Percentiles rank a stretch among this genome's conserved stretches.
phyloP scores from a whole-genome alignment of 2,113 vertebrate genomes.

The Vulpes vulpes region DNA sequence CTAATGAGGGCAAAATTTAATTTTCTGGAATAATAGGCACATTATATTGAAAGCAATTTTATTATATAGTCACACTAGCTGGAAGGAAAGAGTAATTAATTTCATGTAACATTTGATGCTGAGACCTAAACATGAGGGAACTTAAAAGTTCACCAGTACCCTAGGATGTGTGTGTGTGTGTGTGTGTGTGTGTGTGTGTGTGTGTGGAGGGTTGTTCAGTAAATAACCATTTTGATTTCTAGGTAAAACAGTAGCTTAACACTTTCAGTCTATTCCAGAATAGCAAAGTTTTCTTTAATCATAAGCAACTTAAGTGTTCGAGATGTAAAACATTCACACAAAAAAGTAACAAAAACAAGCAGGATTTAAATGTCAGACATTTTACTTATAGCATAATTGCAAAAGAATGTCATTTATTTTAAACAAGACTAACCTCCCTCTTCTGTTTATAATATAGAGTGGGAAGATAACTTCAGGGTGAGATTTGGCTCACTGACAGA shows the following conservation, averaged over 20 bases:
- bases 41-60: background rate
- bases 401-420: constrained; percentile 21
- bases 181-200: background rate
- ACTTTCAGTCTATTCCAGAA: background rate
- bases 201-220: background rate
- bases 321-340: background rate
- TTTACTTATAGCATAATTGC: background rate
- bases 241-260: background rate
- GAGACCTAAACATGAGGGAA: background rate
- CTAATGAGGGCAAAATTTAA: background rate
- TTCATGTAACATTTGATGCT: background rate
- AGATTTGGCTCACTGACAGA: constrained; percentile 6
- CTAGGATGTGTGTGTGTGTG: background rate
- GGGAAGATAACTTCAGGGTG: background rate
- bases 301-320: background rate
- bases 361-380: background rate
- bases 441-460: background rate
- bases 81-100: background rate
- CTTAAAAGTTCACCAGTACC: background rate
- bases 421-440: background rate
- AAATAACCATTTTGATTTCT: background rate
- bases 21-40: background rate
- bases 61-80: background rate
- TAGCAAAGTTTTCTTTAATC: background rate
- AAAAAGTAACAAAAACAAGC: background rate